Percentiles rank a stretch among this genome's conserved stretches.
Evolutionary conservation across 2,888 invertebrate species (phyloP).

Genomic region (Acanthococcus lagerstroemiae): DNA sequence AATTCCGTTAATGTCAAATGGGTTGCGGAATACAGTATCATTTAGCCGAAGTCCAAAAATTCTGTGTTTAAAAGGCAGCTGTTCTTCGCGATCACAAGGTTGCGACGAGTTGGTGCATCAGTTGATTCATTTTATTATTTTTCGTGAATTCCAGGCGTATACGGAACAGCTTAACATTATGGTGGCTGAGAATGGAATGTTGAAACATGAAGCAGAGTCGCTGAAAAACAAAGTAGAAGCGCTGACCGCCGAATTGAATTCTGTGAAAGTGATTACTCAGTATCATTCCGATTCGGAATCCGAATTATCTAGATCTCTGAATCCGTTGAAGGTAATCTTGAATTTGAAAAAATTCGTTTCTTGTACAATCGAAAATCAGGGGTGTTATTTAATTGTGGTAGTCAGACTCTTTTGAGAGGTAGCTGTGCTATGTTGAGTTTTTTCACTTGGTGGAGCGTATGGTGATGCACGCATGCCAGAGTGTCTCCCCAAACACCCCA

Average conservation of each 20-base stretch:
- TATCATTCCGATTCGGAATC: conserved; percentile 24
- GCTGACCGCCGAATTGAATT: conserved; percentile 25
- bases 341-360: no score
- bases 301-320: conserved; percentile 11
- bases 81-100: neutral
- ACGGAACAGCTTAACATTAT: neutral
- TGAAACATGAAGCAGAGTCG: conserved; percentile 1
- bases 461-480: no score
- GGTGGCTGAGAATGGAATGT: neutral
- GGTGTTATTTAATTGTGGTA: neutral
- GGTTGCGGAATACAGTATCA: neutral
- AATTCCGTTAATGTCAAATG: neutral
- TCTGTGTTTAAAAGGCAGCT: neutral
- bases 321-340: conserved; percentile 18
- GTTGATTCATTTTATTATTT: neutral
- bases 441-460: no score
- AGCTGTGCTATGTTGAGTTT: no score
- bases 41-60: neutral
- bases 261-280: conserved; percentile 7
- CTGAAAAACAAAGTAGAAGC: conserved; percentile 5
- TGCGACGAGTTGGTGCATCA: neutral
- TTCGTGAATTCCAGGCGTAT: neutral
- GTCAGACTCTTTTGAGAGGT: no score
- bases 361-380: no score
- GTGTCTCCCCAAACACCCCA: no score